A percentile compares a stretch with the other conserved stretches of the same genome.
Conservation (phyloP, 2,797 vertebrate genomes). For the Eulemur mongoz region DNA sequence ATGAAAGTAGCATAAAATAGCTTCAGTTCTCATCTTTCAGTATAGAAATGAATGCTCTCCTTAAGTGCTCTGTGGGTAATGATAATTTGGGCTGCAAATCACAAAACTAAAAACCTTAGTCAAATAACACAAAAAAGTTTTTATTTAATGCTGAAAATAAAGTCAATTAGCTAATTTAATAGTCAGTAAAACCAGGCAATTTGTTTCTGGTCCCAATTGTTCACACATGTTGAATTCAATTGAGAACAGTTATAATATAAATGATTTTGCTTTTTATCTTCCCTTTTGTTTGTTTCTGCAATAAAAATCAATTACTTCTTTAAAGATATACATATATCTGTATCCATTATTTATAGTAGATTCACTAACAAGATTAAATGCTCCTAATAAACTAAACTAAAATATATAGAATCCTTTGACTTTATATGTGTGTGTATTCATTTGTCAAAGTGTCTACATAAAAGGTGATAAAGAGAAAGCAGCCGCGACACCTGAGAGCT, state of each 20-base stretch:
- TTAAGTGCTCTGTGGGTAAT: not conserved
- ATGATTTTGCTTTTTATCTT: not conserved
- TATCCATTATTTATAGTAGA: not conserved
- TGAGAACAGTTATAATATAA: not conserved
- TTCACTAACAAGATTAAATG: not conserved
- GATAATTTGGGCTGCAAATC: not conserved
- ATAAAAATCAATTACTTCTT: not conserved
- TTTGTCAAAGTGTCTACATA: not conserved
- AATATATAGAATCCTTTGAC: not conserved
- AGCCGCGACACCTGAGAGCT: not conserved
- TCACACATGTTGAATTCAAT: not conserved
- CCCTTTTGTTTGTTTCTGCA: not conserved
- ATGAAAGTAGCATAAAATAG: not conserved
- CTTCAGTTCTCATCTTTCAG: not conserved
- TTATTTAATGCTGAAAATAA: conserved; percentile 33
- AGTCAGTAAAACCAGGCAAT: not conserved
- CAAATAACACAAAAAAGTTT: not conserved
- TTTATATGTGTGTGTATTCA: not conserved
- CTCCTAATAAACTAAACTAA: not conserved
- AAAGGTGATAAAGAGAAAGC: not conserved
- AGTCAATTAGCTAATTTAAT: conserved; percentile 17
- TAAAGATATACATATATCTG: not conserved
- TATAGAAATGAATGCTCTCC: not conserved
- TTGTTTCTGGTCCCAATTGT: not conserved
- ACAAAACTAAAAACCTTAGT: not conserved